These are phyloP conservation scores for Harlomillsia oculata DNA, from an alignment of 1,140 invertebrate species.

Conservation along the genomic window DNA sequence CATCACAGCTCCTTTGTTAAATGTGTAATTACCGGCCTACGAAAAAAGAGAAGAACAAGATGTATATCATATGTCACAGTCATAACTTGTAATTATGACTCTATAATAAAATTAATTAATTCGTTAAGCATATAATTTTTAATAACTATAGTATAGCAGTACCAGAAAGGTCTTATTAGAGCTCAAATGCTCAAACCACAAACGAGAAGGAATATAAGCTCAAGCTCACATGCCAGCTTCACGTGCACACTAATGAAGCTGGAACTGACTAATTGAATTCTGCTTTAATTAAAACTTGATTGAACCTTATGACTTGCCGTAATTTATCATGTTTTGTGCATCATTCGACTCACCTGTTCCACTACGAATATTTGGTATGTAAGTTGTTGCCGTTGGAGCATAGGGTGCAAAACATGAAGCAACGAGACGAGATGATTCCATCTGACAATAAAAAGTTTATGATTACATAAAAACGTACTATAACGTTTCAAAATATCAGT, in stretches of 20 bases:
- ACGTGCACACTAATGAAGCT: too few species aligned
- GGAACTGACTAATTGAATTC: too few species aligned
- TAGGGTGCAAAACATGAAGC: slow-evolving; percentile 49
- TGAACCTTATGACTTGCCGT: too few species aligned
- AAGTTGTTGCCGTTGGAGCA: slow-evolving; percentile 51
- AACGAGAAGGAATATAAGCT: too few species aligned
- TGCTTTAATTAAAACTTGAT: too few species aligned
- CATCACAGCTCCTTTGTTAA: slow-evolving; percentile 59
- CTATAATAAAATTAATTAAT: neutral
- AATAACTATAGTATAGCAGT: too few species aligned
- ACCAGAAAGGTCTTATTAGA: too few species aligned
- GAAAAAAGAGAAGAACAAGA: slow-evolving; percentile 4
- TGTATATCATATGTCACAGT: too few species aligned
- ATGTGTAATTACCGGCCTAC: slow-evolving; percentile 44
- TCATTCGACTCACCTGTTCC: slow-evolving; percentile 46
- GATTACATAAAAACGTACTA: neutral
- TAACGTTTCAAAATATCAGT: neutral
- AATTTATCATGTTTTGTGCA: too few species aligned
- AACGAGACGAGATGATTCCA: slow-evolving; percentile 47
- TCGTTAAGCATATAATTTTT: too few species aligned
- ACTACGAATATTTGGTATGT: slow-evolving; percentile 55
- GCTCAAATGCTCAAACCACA: too few species aligned
- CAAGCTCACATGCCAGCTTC: too few species aligned
- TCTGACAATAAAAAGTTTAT: slow-evolving; percentile 34
- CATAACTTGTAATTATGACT: neutral